Conservation (phyloP, 2,113 vertebrate genomes). For the Corvus cornix region DNA sequence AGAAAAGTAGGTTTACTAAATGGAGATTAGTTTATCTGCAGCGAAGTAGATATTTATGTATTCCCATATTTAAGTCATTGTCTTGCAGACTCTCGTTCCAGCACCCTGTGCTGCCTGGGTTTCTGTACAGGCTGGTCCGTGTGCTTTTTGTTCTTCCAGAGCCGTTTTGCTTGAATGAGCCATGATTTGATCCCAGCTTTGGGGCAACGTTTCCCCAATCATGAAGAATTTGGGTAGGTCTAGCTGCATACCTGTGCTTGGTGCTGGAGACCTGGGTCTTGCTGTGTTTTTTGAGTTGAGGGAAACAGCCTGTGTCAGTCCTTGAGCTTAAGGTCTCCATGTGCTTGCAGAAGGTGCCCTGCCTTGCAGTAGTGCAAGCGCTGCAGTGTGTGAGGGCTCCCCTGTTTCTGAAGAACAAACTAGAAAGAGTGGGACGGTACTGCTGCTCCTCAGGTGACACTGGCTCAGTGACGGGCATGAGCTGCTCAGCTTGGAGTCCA, state of each 20-base stretch:
- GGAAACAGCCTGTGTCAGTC: neutral
- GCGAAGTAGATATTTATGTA: neutral
- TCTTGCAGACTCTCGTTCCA: neutral
- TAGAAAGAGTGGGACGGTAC: fast-evolving
- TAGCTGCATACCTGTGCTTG: neutral
- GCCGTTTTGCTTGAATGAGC: neutral
- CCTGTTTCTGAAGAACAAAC: neutral
- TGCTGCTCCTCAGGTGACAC: neutral
- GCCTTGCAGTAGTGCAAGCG: neutral
- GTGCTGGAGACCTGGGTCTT: neutral
- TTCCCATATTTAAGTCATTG: neutral
- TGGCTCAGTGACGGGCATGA: neutral
- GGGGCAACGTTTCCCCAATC: fast-evolving
- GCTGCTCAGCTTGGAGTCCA: neutral
- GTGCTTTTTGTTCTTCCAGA: neutral
- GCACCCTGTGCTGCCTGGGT: fast-evolving
- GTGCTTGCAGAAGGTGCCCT: neutral
- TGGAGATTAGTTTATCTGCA: neutral
- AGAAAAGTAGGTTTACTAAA: neutral
- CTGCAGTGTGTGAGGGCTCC: neutral
- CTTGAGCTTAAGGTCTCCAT: fast-evolving
- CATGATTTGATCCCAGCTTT: fast-evolving
- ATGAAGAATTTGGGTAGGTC: neutral
- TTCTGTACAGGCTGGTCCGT: fast-evolving
- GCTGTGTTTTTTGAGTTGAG: neutral